Conservation (phyloP, 2,888 invertebrate genomes). For the Lissocephala sabroskyi region DNA sequence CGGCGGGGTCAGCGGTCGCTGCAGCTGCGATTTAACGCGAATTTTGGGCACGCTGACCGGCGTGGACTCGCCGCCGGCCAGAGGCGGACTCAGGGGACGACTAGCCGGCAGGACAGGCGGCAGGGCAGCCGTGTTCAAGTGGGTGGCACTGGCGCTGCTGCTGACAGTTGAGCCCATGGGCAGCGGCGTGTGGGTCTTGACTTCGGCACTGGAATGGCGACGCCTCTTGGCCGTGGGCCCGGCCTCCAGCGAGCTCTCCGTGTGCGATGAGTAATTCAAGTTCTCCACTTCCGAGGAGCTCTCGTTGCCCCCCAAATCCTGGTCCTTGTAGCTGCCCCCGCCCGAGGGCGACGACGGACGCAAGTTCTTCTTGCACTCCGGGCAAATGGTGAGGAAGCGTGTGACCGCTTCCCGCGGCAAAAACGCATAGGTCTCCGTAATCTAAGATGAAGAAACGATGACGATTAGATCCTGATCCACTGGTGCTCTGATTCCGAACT, state of each 20-base stretch:
- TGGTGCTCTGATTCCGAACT: background rate
- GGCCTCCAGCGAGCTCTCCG: conserved; percentile 67
- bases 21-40: conserved; percentile 59
- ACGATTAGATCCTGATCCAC: background rate
- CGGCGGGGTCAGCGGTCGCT: conserved; percentile 55
- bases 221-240: conserved; percentile 53
- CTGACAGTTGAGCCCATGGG: conserved; percentile 12
- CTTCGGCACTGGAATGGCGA: conserved; percentile 53
- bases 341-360: conserved; percentile 69
- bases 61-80: conserved; percentile 19
- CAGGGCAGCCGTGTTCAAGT: conserved; percentile 14
- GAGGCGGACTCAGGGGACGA: conserved; percentile 4
- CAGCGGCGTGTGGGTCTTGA: conserved; percentile 32
- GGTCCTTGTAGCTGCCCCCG: conserved; percentile 45
- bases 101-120: conserved; percentile 6
- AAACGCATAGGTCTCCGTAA: conserved; percentile 96
- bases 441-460: conserved; percentile 75
- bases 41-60: conserved; percentile 53
- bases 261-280: conserved; percentile 66
- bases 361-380: conserved; percentile 80
- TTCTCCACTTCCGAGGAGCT: conserved; percentile 71
- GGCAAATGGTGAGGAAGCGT: conserved; percentile 93
- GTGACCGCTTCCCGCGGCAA: conserved; percentile 97
- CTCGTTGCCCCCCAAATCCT: conserved; percentile 65
- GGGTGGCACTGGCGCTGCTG: conserved; percentile 19